Evolutionary conservation across 2,797 vertebrate genomes (phyloP), one percentile per base, ranked within the genome.

Genomic region (Diglossa cyanea): DNA sequence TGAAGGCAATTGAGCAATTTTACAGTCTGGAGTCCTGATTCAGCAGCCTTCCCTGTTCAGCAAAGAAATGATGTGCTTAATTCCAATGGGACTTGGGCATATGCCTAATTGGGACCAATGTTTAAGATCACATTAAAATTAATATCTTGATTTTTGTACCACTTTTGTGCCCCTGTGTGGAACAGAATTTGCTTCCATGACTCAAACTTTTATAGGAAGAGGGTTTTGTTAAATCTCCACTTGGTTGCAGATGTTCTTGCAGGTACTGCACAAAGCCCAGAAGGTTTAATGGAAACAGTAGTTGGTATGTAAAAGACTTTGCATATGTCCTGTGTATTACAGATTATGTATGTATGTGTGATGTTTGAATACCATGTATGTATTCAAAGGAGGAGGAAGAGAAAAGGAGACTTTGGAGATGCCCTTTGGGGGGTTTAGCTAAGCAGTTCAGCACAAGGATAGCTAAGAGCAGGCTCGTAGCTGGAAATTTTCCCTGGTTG

Each of bases 1-100:
- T 96, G 93, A 95, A 96, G 87, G 94, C 96, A 96, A 94, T 95
- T 97, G 96, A 95, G 93, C 94, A 96, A 95, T 97, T 97, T 97
- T 96, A 94, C 96, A 94, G 94, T 94, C 70, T 90, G 60, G 94
- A 96, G 87, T 96, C 94, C 94, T 96, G 95, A 96, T 96, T 96
- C 96, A 96, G 95, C 95, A 97, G 91, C 85, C 89, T 94, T 96
- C 87, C 79, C 73, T 73, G 73, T 62, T 96, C 95, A 90, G 94
- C 73, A 94, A 81, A 86, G 87, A 93, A 97, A 94, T 93, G 10
- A 95, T 90, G 89, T 91, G 79, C 89, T 93, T 88, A 94, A 95
- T 86, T 96, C 93, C 95, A 93, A 75, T 81, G 95, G 85, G 96
- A 94, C 79, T 93, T 61, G 60, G 73, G 89, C 91, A 82, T 72